These are phyloP conservation scores for Ferrisia virgata DNA, from an alignment of 2,888 invertebrate genomes.

Conservation along the genomic window DNA sequence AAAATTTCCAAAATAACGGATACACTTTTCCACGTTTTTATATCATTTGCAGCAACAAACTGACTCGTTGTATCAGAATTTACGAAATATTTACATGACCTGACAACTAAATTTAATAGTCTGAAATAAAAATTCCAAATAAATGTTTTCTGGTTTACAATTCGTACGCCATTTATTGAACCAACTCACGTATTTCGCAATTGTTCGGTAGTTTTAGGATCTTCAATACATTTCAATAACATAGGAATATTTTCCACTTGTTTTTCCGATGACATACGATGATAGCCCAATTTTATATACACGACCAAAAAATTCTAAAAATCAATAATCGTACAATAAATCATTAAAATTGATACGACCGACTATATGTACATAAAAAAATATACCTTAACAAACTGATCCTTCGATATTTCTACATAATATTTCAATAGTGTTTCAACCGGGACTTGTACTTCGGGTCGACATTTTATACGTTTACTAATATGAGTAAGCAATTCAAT, in stretches of 20 bases:
- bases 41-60: conserved; percentile 18
- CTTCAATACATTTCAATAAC: conserved; percentile 66
- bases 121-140: background rate
- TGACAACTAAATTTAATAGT: conserved; percentile 1
- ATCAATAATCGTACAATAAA: conserved; percentile 48
- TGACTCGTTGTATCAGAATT: conserved; percentile 5
- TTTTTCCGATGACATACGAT: conserved; percentile 70
- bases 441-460: conserved; percentile 79
- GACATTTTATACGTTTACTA: conserved; percentile 82
- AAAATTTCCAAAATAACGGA: background rate
- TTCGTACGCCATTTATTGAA: background rate
- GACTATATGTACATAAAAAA: background rate
- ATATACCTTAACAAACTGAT: conserved; percentile 69
- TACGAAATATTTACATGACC: conserved; percentile 31
- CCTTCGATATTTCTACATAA: conserved; percentile 57
- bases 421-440: conserved; percentile 65
- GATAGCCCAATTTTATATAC: conserved; percentile 88
- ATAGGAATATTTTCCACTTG: conserved; percentile 73
- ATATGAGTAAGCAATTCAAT: conserved; percentile 90
- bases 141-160: background rate
- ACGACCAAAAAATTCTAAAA: conserved; percentile 88
- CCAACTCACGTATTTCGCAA: conserved; percentile 61
- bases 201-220: conserved; percentile 64
- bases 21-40: conserved; percentile 11
- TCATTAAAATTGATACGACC: background rate